Base-by-base conservation (phyloP, 1,140 invertebrate species). In the Aethina tumida region DNA sequence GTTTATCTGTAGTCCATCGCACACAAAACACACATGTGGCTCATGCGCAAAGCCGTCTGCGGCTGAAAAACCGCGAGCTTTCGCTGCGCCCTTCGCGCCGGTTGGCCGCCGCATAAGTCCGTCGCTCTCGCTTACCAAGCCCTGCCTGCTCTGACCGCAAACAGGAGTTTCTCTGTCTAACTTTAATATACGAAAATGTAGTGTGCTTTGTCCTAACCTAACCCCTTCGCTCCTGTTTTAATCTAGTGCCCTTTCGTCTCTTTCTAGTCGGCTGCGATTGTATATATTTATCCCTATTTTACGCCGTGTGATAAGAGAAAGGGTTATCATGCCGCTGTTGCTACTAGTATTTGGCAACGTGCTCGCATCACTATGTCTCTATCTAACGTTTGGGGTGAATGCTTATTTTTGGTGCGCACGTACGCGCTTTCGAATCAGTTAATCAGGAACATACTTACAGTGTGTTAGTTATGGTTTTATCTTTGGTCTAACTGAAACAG, bases 211-310 rank as follows among this genome's bases (percentile, higher is more conserved):
- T 58, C 46, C 38, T 31, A 50, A 50, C 30, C 47, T 45, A 53
- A 55, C 55, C 55, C 54, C 55, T 57, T 59, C 55, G 56, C 56
- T 60, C 58, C 58, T 56, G 56, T 58, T 60, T 60, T 60, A 60
- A 60, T 60, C 58, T 60, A 47, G 48, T 42, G 27, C 38, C 47
- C 18, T 39, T 17, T 34, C 27, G 26, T 58, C 53, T 51, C 50
- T 47, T 37, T 57, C 34, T n/a, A 20, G 21, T 37, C 12, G 25
- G 37, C 30, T 28, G 35, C 17, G 26, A 8, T 19, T 31, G 27
- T 26, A 15, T 16, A 32, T 15, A 32, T 21, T 6, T 3, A 31
- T 10, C 12, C n/a, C 6, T 31, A 31, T 17, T 15, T 29, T 26
- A 13, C 34, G 5, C 15, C 12, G 14, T 27, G 10, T 13, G 14